These are phyloP conservation scores for Atta colombica DNA, from an alignment of 1,140 invertebrate genomes.

Conservation along the genomic window DNA sequence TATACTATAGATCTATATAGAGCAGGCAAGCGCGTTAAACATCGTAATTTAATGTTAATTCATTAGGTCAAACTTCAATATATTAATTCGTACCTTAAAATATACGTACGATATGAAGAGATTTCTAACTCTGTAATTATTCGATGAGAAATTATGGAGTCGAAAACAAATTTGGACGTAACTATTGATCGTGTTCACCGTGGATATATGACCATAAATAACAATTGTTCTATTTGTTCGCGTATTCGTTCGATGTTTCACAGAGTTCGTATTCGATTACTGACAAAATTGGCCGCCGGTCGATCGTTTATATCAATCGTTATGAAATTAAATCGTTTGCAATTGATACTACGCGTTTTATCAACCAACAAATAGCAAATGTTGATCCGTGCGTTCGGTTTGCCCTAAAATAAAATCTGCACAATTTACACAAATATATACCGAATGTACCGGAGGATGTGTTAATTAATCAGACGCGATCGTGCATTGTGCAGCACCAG, in stretches of 20 bases:
- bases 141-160: background rate
- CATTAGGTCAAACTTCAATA: background rate
- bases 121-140: background rate
- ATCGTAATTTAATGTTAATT: background rate
- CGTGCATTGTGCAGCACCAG: background rate
- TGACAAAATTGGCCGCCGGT: slow-evolving; percentile 28
- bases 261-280: slow-evolving; percentile 33
- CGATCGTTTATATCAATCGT: slow-evolving; percentile 46
- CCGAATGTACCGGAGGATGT: background rate
- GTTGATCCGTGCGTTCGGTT: background rate
- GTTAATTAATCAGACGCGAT: slow-evolving; percentile 37
- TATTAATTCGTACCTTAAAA: background rate
- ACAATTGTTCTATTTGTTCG: slow-evolving; percentile 39
- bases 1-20: background rate
- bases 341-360: slow-evolving; percentile 33
- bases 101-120: background rate
- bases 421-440: background rate
- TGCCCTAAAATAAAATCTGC: slow-evolving; percentile 24
- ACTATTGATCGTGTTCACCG: slow-evolving; percentile 4
- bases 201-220: slow-evolving; percentile 30
- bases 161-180: slow-evolving; percentile 4
- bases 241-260: slow-evolving; percentile 22
- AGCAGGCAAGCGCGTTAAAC: background rate
- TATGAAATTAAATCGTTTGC: slow-evolving; percentile 47
- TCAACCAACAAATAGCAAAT: background rate